These are phyloP conservation scores for Phyllostomus discolor DNA, from an alignment of 2,113 vertebrate genomes.

Conservation along the genomic window DNA sequence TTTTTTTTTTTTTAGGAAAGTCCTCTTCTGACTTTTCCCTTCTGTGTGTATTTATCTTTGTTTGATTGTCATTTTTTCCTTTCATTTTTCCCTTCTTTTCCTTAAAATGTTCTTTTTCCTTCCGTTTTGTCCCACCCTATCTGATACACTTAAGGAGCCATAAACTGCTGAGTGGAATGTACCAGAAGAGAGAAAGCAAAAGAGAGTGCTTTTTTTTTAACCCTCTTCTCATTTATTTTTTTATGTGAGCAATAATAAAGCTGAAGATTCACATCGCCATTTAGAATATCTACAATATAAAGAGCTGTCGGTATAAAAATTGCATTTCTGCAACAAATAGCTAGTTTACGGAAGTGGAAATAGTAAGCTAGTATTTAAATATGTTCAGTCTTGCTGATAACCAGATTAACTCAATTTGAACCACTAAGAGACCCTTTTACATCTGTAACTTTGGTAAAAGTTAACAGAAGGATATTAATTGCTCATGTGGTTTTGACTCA, in stretches of 20 bases:
- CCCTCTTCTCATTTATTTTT: neutral
- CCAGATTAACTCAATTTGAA: neutral
- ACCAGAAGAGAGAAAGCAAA: neutral
- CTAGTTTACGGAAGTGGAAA: conserved; percentile 16
- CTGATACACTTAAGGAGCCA: neutral
- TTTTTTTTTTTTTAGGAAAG: neutral
- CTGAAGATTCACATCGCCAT: conserved; percentile 1
- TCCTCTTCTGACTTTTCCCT: neutral
- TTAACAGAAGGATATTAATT: conserved; percentile 45
- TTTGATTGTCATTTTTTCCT: neutral
- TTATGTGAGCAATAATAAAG: neutral
- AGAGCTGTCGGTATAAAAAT: neutral
- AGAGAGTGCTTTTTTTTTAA: neutral
- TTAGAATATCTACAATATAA: neutral
- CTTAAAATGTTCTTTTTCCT: neutral
- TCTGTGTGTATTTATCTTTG: neutral
- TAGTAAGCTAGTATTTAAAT: conserved; percentile 14
- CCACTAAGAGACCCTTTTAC: neutral
- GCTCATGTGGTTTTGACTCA: conserved; percentile 37
- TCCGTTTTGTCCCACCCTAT: neutral
- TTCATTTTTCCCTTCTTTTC: neutral
- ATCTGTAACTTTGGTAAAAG: conserved; percentile 23
- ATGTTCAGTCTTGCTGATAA: neutral
- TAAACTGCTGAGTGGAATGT: neutral
- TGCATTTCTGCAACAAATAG: neutral